Conservation (phyloP, 1,140 invertebrate species). For the Chrysomallon squamiferum region DNA sequence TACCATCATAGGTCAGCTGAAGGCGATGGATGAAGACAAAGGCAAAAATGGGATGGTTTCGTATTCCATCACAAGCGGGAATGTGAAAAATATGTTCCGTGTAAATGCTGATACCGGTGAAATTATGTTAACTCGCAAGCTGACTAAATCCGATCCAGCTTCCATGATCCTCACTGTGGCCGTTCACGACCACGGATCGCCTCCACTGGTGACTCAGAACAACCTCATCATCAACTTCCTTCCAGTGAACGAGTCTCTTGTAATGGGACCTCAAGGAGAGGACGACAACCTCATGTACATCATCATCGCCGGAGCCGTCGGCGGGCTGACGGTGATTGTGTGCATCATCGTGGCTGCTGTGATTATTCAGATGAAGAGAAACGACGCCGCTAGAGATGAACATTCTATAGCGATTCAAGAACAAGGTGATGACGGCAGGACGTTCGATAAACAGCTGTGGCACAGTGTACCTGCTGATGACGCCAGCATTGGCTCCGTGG, state of each 20-base stretch:
- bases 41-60: conserved; percentile 70
- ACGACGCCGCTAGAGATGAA: conserved; percentile 18
- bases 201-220: conserved; percentile 22
- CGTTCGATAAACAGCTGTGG: conserved; percentile 32
- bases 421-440: conserved; percentile 23
- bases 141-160: conserved; percentile 74
- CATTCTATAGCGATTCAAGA: conserved; percentile 23
- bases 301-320: conserved; percentile 87
- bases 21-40: conserved; percentile 65
- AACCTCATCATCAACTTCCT: conserved; percentile 14
- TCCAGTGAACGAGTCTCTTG: background rate
- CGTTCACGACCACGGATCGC: conserved; percentile 61
- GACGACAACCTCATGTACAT: conserved; percentile 59
- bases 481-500: conserved; percentile 10
- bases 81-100: conserved; percentile 79
- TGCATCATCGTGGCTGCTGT: conserved; percentile 72
- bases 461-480: conserved; percentile 33
- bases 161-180: conserved; percentile 72
- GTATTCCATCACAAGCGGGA: conserved; percentile 78
- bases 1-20: conserved; percentile 63
- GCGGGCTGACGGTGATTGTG: conserved; percentile 91
- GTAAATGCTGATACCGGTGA: conserved; percentile 75
- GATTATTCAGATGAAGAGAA: conserved; percentile 33
- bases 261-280: background rate
- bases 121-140: conserved; percentile 83